A percentile compares a stretch with the other conserved stretches of the same genome.
phyloP scores from a whole-genome alignment of 2,888 invertebrate species.

The Eudemis profundana region DNA sequence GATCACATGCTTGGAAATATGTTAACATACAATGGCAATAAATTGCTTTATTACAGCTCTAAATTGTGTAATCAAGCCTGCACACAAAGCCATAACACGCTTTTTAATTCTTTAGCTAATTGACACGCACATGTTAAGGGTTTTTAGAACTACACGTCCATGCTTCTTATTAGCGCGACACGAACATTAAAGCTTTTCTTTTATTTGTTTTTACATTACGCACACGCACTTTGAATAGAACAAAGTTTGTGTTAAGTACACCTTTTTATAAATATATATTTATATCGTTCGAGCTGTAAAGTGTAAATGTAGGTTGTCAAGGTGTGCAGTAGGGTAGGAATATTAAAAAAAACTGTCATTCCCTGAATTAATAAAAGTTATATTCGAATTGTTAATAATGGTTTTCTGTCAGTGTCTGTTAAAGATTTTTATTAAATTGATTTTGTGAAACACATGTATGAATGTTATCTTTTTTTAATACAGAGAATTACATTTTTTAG shows the following conservation, averaged over 20 bases:
- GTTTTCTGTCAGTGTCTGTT: no score
- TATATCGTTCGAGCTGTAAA: no score
- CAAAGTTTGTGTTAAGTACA: no score
- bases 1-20: slow-evolving; percentile 26
- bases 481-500: no score
- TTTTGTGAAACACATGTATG: neutral
- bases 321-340: no score
- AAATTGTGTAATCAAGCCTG: slow-evolving; percentile 32
- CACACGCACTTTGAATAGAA: slow-evolving; percentile 1
- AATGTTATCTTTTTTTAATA: no score
- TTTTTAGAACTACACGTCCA: slow-evolving; percentile 8
- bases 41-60: slow-evolving; percentile 32
- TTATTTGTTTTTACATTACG: neutral
- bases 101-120: slow-evolving; percentile 35
- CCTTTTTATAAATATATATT: no score
- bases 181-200: slow-evolving; percentile 6
- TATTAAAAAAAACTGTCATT: no score
- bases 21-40: slow-evolving; percentile 29
- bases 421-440: no score
- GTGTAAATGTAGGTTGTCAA: no score
- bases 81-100: slow-evolving; percentile 27
- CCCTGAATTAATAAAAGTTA: no score
- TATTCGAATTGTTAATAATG: no score
- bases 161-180: slow-evolving; percentile 5
- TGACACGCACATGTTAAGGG: slow-evolving; percentile 33